phyloP scores from a whole-genome alignment of 2,113 vertebrate genomes.

The Epinephelus moara region DNA sequence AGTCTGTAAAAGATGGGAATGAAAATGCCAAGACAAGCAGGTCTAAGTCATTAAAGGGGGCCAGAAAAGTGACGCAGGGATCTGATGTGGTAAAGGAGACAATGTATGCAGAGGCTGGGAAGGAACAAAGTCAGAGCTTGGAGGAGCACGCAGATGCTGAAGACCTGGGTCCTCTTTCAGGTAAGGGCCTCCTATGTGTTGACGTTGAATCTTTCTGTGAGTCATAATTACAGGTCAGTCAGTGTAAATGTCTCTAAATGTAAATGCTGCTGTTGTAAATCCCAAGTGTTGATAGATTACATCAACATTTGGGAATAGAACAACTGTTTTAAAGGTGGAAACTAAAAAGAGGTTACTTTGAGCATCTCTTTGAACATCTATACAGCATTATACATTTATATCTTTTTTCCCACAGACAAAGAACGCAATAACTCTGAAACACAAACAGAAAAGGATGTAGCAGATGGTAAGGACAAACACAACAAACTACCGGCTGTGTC shows the following conservation, averaged over 20 bases:
- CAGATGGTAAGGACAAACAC: neutral
- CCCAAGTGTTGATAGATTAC: too few species aligned
- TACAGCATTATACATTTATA: neutral
- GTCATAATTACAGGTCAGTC: neutral
- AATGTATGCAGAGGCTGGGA: neutral
- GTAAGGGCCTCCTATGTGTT: conserved; percentile 36
- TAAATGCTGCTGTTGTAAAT: neutral
- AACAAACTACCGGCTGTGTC: neutral
- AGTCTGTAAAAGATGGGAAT: conserved; percentile 16
- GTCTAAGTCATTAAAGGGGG: conserved; percentile 7
- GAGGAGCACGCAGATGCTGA: conserved; percentile 5
- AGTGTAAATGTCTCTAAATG: neutral
- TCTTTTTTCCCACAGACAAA: conserved; percentile 5
- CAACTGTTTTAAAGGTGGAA: neutral
- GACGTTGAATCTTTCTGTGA: neutral
- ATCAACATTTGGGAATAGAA: neutral
- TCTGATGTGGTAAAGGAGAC: neutral
- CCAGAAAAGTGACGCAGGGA: neutral
- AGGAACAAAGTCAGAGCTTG: neutral
- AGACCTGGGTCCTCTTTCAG: conserved; percentile 13
- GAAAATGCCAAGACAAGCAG: conserved; percentile 26
- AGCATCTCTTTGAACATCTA: neutral
- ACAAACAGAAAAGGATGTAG: neutral
- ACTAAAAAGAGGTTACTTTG: too few species aligned
- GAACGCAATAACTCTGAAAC: neutral